Base-by-base conservation (phyloP, 2,113 vertebrate species). In the Muscicapa adusta region DNA sequence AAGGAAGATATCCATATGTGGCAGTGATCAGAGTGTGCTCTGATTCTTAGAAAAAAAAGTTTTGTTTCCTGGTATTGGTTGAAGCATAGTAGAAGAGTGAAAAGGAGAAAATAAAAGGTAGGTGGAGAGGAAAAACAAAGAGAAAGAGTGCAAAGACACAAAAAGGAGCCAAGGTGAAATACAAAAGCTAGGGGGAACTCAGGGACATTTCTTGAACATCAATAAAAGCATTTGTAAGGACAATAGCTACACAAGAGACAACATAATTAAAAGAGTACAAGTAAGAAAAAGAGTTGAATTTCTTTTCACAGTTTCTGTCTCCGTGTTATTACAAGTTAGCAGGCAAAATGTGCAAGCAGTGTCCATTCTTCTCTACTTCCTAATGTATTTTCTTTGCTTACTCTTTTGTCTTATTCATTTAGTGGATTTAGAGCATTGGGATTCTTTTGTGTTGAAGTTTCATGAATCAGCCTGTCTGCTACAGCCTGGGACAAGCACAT, bases 1-100 rank as follows among this genome's bases (percentile, higher is more conserved):
- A 97, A 97, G 96, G 77, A 97, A 97, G 86, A 92, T 79, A 94
- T 87, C 96, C 97, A 96, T 98, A 97, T 98, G 98, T 65, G 91
- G 75, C 79, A 65, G 91, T 10, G 60, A 96, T 89, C 75, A 85
- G 91, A 93, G 87, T 36, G 28, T 90, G 95, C 95, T 95, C 92
- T 85, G 91, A 90, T 96, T 97, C 96, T 96, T 89, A 95, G 97
- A 93, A 96, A 96, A 96, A 96, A 93, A 63, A 50, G 53, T 87
- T 96, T 94, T 88, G 62, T 89, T 97, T 98, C 95, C 96, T 92
- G 84, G 88, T 95, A 96, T 74, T 85, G 65, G 74, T 82, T 85
- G 85, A 92, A 71, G 54, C 94, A 93, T 73, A 88, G 60, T 61
- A n/a, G 71, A 93, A 91, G 74, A 85, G 72, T 68, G 48, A 78